These are phyloP conservation scores for Stenolophus ochropezus DNA, from an alignment of 2,888 invertebrate species.

Conservation along the genomic window DNA sequence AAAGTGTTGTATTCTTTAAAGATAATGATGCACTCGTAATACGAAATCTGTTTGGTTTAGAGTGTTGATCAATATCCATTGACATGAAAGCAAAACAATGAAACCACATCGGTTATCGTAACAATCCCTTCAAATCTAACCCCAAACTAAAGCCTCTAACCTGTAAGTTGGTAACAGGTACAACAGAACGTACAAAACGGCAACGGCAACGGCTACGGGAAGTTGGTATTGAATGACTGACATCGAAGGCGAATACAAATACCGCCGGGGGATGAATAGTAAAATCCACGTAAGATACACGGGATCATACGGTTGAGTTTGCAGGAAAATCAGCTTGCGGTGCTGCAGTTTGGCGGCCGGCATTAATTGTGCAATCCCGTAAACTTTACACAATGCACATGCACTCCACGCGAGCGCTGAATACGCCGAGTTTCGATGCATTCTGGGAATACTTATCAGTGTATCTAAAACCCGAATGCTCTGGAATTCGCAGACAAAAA, in stretches of 20 bases:
- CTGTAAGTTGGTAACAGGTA: background rate
- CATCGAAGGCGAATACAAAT: background rate
- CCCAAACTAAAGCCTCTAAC: background rate
- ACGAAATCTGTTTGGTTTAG: too few species aligned
- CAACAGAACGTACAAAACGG: background rate
- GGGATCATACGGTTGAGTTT: constrained; percentile 40
- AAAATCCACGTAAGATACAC: background rate
- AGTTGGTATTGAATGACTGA: background rate
- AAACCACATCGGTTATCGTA: background rate
- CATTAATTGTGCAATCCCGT: constrained; percentile 49
- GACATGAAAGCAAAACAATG: background rate
- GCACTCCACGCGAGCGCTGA: background rate
- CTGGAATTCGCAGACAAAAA: background rate
- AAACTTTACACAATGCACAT: constrained; percentile 31
- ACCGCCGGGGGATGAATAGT: background rate
- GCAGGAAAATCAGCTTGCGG: constrained; percentile 16
- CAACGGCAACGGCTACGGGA: background rate
- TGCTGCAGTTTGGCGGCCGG: constrained; percentile 8
- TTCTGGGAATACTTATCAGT: constrained; percentile 40
- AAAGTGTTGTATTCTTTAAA: too few species aligned
- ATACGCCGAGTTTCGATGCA: background rate
- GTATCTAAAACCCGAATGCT: constrained; percentile 18
- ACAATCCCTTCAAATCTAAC: background rate
- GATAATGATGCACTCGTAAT: too few species aligned
- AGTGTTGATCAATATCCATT: too few species aligned